Conservation (phyloP, 30 jellyfish, hydroid and myxozoan genomes). For the Haliclystus octoradiatus region DNA sequence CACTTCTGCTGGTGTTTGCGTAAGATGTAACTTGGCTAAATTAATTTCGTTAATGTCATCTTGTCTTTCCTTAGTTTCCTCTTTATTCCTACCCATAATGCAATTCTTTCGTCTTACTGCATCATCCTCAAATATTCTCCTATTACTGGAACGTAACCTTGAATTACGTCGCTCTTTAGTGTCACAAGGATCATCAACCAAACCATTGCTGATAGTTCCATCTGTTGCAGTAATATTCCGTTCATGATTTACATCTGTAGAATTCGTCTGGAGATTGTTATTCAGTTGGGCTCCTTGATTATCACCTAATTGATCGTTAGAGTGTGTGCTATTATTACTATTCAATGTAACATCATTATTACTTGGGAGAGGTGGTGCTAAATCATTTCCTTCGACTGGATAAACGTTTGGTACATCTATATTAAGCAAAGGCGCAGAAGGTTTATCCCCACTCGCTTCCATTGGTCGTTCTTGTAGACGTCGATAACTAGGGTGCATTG, state of each 20-base stretch:
- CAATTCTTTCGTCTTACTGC: not conserved
- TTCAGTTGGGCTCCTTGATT: not conserved
- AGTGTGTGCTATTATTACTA: not conserved
- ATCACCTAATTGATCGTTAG: not conserved
- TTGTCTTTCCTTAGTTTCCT: not conserved
- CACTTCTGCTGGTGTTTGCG: not conserved
- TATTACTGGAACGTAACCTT: not conserved
- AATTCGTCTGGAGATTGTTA: not conserved
- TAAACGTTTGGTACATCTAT: not conserved
- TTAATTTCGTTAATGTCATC: not conserved
- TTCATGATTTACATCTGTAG: not conserved
- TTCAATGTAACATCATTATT: not conserved
- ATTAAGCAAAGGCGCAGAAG: not conserved
- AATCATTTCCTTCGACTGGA: not conserved
- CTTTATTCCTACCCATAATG: not conserved
- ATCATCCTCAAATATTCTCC: not conserved
- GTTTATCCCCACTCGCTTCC: not conserved
- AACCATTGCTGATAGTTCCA: not conserved
- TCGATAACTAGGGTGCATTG: not conserved
- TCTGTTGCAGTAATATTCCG: not conserved
- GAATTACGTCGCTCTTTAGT: not conserved
- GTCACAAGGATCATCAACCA: not conserved
- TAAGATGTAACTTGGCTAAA: not conserved
- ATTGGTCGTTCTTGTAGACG: too few species aligned
- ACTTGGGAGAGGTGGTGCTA: not conserved